phyloP scores from a whole-genome alignment of 2,113 vertebrate genomes.

The Cynoglossus semilaevis region DNA sequence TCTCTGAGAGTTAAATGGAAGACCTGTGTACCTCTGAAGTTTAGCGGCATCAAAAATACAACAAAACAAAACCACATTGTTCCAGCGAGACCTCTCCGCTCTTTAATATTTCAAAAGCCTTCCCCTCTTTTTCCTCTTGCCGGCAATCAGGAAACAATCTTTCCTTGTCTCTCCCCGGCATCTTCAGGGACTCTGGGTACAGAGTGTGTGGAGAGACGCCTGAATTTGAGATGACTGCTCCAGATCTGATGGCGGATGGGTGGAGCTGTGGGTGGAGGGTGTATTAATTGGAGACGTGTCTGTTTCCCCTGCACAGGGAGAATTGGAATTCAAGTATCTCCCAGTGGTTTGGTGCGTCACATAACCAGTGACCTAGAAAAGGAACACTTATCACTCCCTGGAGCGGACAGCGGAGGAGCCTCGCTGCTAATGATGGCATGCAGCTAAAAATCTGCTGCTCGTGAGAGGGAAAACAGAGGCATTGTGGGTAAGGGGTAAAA shows the following conservation, averaged over 20 bases:
- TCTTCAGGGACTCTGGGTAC: slow-evolving; percentile 68
- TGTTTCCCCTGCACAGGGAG: slow-evolving; percentile 54
- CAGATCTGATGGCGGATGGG: slow-evolving; percentile 64
- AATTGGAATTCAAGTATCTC: slow-evolving; percentile 53
- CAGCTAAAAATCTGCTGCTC: slow-evolving; percentile 40
- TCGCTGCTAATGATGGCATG: slow-evolving; percentile 38
- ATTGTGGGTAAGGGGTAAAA: slow-evolving; percentile 33
- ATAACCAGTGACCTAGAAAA: slow-evolving; percentile 80
- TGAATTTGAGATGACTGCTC: slow-evolving; percentile 74
- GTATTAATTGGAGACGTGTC: slow-evolving; percentile 72
- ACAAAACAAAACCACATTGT: slow-evolving; percentile 69
- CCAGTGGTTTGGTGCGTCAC: slow-evolving; percentile 68
- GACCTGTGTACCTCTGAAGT: slow-evolving; percentile 67
- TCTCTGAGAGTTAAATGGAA: slow-evolving; percentile 72
- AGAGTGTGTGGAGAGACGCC: slow-evolving; percentile 60
- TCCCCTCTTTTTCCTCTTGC: slow-evolving; percentile 62
- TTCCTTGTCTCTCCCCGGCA: slow-evolving; percentile 67
- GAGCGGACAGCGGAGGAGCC: slow-evolving; percentile 58
- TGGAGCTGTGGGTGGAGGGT: slow-evolving; percentile 45
- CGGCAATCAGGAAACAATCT: slow-evolving; percentile 75
- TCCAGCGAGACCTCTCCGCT: slow-evolving; percentile 61
- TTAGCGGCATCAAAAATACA: slow-evolving; percentile 74
- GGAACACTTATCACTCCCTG: slow-evolving; percentile 73
- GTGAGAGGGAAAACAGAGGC: slow-evolving; percentile 31
- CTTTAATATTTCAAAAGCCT: slow-evolving; percentile 75